Conservation (phyloP, 2,113 vertebrate species). For the Percina caprodes region DNA sequence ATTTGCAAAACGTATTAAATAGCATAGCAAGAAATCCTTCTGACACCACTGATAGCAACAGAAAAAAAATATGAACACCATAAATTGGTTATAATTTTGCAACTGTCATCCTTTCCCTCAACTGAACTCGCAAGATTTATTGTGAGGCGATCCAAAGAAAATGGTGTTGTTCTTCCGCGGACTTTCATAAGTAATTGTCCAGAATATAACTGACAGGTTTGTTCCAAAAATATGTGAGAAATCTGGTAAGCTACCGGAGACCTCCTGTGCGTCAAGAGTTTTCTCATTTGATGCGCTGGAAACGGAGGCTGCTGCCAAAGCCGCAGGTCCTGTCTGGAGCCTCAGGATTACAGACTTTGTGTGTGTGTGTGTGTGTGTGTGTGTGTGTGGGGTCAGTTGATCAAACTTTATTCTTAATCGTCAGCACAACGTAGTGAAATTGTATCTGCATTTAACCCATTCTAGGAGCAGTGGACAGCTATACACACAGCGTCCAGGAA, state of each 20-base stretch:
- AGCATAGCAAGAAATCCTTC: constrained; percentile 1
- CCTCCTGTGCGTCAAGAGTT: constrained; percentile 51
- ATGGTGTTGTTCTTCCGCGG: not conserved
- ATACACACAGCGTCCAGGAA: too few relatives aligned
- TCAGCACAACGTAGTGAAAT: too few relatives aligned
- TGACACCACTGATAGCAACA: not conserved
- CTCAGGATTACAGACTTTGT: constrained; percentile 42
- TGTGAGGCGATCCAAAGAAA: not conserved
- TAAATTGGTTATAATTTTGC: constrained; percentile 9
- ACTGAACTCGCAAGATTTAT: constrained; percentile 34
- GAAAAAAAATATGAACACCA: constrained; percentile 9
- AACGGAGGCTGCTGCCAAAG: constrained; percentile 60
- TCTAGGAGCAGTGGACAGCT: too few relatives aligned
- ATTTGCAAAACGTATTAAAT: constrained; percentile 34
- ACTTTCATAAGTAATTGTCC: constrained; percentile 31
- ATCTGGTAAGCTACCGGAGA: constrained; percentile 40
- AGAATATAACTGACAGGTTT: constrained; percentile 35
- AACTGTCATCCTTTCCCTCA: constrained; percentile 20
- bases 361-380: not conserved
- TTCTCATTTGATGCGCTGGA: constrained; percentile 57
- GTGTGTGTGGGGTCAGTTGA: not conserved
- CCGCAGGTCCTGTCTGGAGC: constrained; percentile 59
- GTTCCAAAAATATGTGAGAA: constrained; percentile 23
- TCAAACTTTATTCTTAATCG: too few relatives aligned
- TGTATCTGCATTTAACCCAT: too few relatives aligned